phyloP scores from a whole-genome alignment of 2,888 invertebrate genomes.

The Acrobeloides nanus region DNA sequence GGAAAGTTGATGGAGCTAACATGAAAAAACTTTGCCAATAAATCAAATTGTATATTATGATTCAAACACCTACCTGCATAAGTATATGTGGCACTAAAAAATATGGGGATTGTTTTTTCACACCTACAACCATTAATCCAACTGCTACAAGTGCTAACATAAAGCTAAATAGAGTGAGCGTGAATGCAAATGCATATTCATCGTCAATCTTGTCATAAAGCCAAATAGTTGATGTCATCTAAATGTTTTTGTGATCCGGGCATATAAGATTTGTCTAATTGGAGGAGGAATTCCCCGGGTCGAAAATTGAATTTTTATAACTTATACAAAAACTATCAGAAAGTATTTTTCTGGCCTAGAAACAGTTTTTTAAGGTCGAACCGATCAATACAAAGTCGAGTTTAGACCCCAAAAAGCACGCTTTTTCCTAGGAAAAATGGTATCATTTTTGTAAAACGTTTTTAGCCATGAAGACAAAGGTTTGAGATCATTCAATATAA shows the following conservation, averaged over 20 bases:
- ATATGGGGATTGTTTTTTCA: slow-evolving; percentile 16
- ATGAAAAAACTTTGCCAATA: too few relatives aligned
- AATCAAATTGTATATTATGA: too few relatives aligned
- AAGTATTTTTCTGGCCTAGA: too few relatives aligned
- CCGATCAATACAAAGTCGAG: too few relatives aligned
- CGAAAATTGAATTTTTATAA: neutral
- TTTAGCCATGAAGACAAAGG: too few relatives aligned
- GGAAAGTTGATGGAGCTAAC: too few relatives aligned
- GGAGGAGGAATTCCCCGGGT: too few relatives aligned
- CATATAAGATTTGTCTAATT: slow-evolving; percentile 1
- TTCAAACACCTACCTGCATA: slow-evolving; percentile 22
- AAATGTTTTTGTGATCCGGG: neutral
- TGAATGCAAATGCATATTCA: slow-evolving; percentile 13
- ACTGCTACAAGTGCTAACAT: slow-evolving; percentile 24
- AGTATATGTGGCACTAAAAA: slow-evolving; percentile 28
- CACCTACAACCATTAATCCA: slow-evolving; percentile 20
- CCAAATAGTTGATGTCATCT: slow-evolving; percentile 14
- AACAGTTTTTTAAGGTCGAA: too few relatives aligned
- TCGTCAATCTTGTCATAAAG: slow-evolving; percentile 16
- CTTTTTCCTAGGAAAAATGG: too few relatives aligned
- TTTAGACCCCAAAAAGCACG: too few relatives aligned
- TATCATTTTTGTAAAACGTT: too few relatives aligned
- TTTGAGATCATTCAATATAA: too few relatives aligned
- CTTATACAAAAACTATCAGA: neutral
- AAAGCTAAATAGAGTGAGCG: slow-evolving; percentile 18